Conservation (phyloP, 2,113 vertebrate species). For the Pteronura brasiliensis region DNA sequence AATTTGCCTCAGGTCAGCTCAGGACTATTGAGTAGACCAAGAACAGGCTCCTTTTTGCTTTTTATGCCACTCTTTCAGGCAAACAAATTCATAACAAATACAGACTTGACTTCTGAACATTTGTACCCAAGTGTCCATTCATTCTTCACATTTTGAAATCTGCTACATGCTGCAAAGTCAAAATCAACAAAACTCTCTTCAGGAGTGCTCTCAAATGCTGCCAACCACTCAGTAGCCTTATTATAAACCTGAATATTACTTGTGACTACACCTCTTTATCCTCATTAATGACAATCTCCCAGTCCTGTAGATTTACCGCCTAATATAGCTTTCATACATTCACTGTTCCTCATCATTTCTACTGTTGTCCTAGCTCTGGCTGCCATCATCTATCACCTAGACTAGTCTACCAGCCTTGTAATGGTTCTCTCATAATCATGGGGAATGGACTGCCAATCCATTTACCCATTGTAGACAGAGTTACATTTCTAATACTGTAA, state of each 20-base stretch:
- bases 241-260: neutral
- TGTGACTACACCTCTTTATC: neutral
- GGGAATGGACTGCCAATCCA: neutral
- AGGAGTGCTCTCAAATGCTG: neutral
- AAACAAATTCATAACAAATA: neutral
- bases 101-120: neutral
- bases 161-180: neutral
- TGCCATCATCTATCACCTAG: neutral
- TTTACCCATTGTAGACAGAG: neutral
- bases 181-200: neutral
- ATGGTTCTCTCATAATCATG: neutral
- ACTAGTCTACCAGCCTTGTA: neutral
- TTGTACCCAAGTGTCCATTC: neutral
- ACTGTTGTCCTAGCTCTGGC: neutral
- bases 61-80: neutral
- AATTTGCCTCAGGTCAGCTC: neutral
- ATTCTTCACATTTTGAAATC: constrained; percentile 10
- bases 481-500: neutral
- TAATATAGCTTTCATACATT: neutral
- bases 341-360: neutral
- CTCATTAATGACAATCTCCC: neutral
- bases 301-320: neutral
- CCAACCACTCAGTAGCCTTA: neutral
- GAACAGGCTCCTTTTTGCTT: neutral
- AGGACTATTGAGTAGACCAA: neutral